Evolutionary conservation across 1,140 invertebrate species (phyloP), one percentile per base, ranked within the genome.

Genomic region (Lepidotrigona ventralis): DNA sequence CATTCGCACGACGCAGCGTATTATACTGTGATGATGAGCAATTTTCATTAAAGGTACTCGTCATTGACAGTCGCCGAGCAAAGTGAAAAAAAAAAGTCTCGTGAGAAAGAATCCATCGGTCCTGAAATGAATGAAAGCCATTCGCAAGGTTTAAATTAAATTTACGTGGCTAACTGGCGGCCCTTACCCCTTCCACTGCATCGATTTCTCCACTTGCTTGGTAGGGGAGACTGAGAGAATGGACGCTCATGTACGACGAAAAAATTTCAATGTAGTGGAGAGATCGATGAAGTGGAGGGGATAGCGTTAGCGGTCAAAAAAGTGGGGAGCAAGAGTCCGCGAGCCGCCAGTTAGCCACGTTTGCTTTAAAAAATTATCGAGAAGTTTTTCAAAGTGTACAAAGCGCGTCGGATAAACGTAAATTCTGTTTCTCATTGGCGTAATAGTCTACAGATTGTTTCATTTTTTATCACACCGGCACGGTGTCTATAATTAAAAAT

Each of bases 11-110:
- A 63, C 63, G 58, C 71, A 51, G 39, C 53, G 64, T 66, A 58
- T 69, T 63, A 54, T 14, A 74, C 58, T 71, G 54, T 58, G 71
- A 60, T 58, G 74, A 74, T 64, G 79, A 81, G 68, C 66, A 82
- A 74, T 51, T 83, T 72, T 75, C 53, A 72, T 86, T 71, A 69
- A 86, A 78, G 70, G 74, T 74, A 23, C 63, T 58, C 72, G 53
- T 69, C 79, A 54, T 53, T 26, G 63, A 23, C 21, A 51, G 29
- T 72, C 39, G 51, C n/a, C 19, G 68, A 26, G 26, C 15, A 71
- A 56, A 71, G 21, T 19, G 51, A 33, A 8, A 46, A 46, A 46
- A 46, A 51, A 70, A 60, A 79, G 68, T 83, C 85, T 66, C 71
- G 17, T 1, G 14, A 51, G 63, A 19, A 9, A 46, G 29, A 81